A percentile compares a stretch with the other conserved stretches of the same genome.
Conservation (phyloP, 1,140 invertebrate species). For the Scylla paramamosain region DNA sequence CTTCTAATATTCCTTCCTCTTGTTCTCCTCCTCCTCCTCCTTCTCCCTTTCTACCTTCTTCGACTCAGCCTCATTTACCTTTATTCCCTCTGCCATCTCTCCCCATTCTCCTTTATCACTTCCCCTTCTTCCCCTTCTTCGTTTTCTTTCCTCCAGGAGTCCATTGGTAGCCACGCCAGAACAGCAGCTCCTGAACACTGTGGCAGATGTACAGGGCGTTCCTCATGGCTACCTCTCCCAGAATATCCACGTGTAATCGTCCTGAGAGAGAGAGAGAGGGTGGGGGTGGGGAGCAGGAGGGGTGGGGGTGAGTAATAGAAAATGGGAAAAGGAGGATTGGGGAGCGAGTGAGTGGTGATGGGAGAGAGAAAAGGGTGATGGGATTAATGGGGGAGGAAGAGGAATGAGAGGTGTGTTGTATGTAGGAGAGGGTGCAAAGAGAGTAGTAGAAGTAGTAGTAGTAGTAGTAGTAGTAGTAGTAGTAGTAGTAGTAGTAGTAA, state of each 20-base stretch:
- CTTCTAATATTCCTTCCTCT: not conserved
- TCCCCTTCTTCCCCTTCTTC: conserved; percentile 71
- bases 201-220: conserved; percentile 76
- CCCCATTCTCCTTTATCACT: conserved; percentile 27
- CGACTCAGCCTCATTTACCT: not conserved
- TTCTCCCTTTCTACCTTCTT: not conserved
- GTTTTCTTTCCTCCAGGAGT: conserved; percentile 71
- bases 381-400: not conserved
- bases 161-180: conserved; percentile 75
- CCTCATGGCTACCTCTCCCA: conserved; percentile 72
- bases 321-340: no score
- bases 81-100: not conserved
- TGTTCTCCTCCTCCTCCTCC: not conserved
- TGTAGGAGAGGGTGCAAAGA: not conserved
- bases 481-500: not conserved
- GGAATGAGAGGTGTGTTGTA: not conserved
- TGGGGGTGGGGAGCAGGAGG: no score
- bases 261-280: conserved; percentile 42
- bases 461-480: not conserved
- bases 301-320: not conserved
- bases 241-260: conserved; percentile 68
- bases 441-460: not conserved
- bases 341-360: not conserved
- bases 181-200: conserved; percentile 73
- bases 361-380: not conserved